phyloP scores from a whole-genome alignment of 2,888 invertebrate species.

The Trilocha varians region DNA sequence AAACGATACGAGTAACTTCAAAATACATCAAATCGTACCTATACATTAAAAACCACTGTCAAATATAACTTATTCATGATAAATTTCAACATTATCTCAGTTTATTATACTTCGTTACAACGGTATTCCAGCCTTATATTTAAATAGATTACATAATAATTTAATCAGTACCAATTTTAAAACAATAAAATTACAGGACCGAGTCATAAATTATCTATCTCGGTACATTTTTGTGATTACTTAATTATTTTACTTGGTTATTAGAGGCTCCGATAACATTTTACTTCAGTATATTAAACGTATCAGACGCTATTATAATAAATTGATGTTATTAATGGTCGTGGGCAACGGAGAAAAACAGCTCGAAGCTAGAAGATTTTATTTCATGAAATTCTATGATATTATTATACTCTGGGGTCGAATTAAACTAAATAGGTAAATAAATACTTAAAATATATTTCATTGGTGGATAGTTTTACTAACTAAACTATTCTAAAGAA shows the following conservation, averaged over 20 bases:
- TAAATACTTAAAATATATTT: too few relatives aligned
- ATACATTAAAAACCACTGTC: too few relatives aligned
- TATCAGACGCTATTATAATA: slow-evolving; percentile 8
- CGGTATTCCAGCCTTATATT: too few relatives aligned
- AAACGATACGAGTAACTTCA: too few relatives aligned
- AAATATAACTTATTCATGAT: too few relatives aligned
- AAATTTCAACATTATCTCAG: too few relatives aligned
- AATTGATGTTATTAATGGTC: slow-evolving; percentile 11
- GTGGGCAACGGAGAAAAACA: neutral
- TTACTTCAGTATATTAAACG: slow-evolving; percentile 11
- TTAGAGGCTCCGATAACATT: slow-evolving; percentile 1
- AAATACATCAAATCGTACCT: too few relatives aligned
- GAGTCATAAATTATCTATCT: neutral
- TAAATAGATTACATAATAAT: neutral
- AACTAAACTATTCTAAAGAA: too few relatives aligned
- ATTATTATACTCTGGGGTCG: neutral
- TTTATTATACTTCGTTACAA: too few relatives aligned
- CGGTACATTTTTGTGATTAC: slow-evolving; percentile 11
- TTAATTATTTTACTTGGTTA: slow-evolving; percentile 13
- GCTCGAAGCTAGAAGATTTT: neutral
- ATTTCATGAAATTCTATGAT: neutral
- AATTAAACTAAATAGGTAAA: too few relatives aligned
- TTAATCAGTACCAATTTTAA: neutral
- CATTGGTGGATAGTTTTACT: too few relatives aligned
- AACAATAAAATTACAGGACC: neutral